Conservation (phyloP, 2,888 invertebrate species). For the Camponotus fellah region DNA sequence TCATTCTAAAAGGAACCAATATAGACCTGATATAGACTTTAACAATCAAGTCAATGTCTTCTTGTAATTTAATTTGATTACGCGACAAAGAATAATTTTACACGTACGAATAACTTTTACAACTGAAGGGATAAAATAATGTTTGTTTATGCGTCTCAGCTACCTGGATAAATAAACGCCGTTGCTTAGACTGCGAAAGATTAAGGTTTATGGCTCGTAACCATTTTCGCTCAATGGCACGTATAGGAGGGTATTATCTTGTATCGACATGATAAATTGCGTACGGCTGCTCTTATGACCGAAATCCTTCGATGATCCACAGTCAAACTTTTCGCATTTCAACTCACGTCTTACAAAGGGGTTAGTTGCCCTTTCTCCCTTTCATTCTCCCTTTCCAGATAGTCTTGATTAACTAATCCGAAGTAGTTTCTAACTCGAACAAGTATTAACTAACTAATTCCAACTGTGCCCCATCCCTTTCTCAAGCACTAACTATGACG, state of each 20-base stretch:
- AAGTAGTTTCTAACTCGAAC: slow-evolving; percentile 29
- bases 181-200: slow-evolving; percentile 30
- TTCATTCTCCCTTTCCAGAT: not conserved
- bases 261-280: slow-evolving; percentile 20
- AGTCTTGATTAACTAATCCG: slow-evolving; percentile 32
- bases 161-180: slow-evolving; percentile 41
- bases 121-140: not conserved
- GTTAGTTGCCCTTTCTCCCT: not conserved
- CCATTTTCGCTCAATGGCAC: slow-evolving; percentile 41
- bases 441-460: slow-evolving; percentile 41
- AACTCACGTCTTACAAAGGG: slow-evolving; percentile 10
- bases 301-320: slow-evolving; percentile 29
- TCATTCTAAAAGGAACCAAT: too few relatives aligned
- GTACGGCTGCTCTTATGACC: not conserved
- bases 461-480: not conserved
- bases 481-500: slow-evolving; percentile 30
- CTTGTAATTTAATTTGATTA: slow-evolving; percentile 14
- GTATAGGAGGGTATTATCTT: not conserved
- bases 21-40: not conserved
- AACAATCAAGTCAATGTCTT: not conserved
- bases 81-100: not conserved
- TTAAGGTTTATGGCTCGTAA: slow-evolving; percentile 58
- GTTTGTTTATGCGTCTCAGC: slow-evolving; percentile 12
- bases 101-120: slow-evolving; percentile 34
- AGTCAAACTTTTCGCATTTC: slow-evolving; percentile 36